A percentile compares a stretch with the other conserved stretches of the same genome.
These are phyloP conservation scores for Tetropium fuscum DNA, from an alignment of 2,888 invertebrate species.

Conservation along the genomic window DNA sequence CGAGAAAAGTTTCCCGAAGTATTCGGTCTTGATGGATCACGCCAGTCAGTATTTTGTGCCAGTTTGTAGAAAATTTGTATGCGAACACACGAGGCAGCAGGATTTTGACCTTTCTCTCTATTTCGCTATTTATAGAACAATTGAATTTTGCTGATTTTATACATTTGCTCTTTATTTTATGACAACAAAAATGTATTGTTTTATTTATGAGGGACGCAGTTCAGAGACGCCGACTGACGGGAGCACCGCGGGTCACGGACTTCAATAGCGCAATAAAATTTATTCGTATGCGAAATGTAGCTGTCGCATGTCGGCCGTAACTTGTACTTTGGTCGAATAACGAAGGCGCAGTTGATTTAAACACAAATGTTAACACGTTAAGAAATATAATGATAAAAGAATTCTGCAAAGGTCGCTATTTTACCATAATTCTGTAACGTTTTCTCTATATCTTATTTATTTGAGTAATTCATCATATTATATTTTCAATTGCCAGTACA, in stretches of 20 bases:
- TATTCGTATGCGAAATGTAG: neutral
- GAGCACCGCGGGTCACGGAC: neutral
- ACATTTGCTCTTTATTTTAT: conserved; percentile 3
- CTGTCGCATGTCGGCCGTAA: no score
- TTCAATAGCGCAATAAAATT: neutral
- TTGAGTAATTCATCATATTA: no score
- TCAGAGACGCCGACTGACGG: neutral
- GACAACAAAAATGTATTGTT: conserved; percentile 8
- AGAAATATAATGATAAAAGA: no score
- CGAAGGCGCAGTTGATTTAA: no score
- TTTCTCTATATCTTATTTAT: no score
- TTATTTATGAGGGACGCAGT: conserved; percentile 10
- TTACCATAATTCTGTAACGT: no score
- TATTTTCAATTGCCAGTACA: no score
- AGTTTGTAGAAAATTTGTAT: conserved; percentile 11
- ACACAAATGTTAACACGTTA: no score
- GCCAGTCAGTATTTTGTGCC: neutral
- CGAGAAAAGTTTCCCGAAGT: neutral
- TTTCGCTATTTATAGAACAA: conserved; percentile 18
- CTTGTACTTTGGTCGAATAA: no score
- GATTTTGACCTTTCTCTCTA: conserved; percentile 10
- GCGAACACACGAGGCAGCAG: neutral
- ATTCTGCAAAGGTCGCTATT: no score
- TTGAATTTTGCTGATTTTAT: conserved; percentile 16
- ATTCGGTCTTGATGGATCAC: neutral